Base-by-base conservation (phyloP, 2,888 invertebrate genomes). In the Drosophila engyochracea region DNA sequence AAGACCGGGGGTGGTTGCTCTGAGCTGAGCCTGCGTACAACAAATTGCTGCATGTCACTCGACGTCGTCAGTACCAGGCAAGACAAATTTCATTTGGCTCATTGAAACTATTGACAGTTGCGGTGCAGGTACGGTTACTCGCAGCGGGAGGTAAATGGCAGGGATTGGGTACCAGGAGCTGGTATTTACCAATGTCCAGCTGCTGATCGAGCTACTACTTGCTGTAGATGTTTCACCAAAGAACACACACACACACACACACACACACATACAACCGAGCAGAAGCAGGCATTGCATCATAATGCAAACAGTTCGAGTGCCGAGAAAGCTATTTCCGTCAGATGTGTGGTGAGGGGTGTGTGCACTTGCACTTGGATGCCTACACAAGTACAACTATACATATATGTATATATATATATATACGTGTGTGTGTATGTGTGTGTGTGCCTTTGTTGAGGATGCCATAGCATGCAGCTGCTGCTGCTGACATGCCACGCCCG, bases 61-160 rank as follows among this genome's bases (percentile, higher is more conserved):
- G 67, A 70, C 47, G 58, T 76, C 73, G 80, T 84, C 86, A 78
- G 59, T 77, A 81, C 76, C 87, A 89, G 81, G 77, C 83, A 82
- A 83, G 87, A 87, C 87, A 89, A 89, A 89, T 89, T 89, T 79
- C 85, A 86, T 81, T 86, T 84, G 71, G 74, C 76, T 81, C 86
- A 83, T 83, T 84, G 79, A 65, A 80, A 83, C 77, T 86, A 86
- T 89, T 86, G 89, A 89, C 81, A 81, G 84, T 76, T 66, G 72
- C 51, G 57, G 76, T 66, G 25, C 47, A 66, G 44, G 52, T 51
- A 65, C 66, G 63, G 41, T 22, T 31, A n/a, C 12, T 16, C 33
- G 61, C 41, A 28, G 25, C 31, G 3, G n/a, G 19, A 9, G 39
- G 6, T 44, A 37, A 53, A 33, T 16, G 41, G 47, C 31, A 31